Evolutionary conservation across 37 sponge, comb jelly and placozoan genomes (phyloP), one percentile per base, ranked within the genome.

Genomic region (Crambe crambe): DNA sequence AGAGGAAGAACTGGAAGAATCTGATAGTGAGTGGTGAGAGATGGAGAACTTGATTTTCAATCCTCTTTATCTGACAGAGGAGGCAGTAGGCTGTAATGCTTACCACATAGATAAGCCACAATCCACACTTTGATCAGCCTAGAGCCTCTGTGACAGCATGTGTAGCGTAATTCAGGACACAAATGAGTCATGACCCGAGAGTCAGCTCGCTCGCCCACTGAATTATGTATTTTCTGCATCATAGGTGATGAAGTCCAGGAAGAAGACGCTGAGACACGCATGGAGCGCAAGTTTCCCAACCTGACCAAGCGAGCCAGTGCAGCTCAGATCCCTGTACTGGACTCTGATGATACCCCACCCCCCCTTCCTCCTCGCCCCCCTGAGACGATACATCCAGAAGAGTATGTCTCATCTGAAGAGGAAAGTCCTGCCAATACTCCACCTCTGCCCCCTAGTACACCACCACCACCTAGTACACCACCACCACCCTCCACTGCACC

Each of bases 351-450:
- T 2, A 41, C 37, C 5, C 92, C 92, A 47, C 92, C 92, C 0
- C 92, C 92, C 22, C 56, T 87, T 25, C 92, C 92, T 5, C 92
- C 88, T 54, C 74, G 92, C 43, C 83, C 82, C 4, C 72, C 80
- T 21, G 87, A 87, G 29, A 79, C 83, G 1, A 41, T 64, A 12
- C 51, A 38, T 12, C 70, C 68, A 37, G 40, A 66, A 22, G 35
- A 30, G 25, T 21, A 25, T 22, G 25, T 30, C 21, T 61, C 57
- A 23, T 34, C 30, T 4, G 41, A 61, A 10, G 58, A 42, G 47
- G 69, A 76, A 6, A 34, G 61, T 34, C 37, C 32, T 9, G 59
- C 58, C 8, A 54, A 54, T 31, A 32, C 25, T 2, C 75, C 59
- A 56, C 86, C 79, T 29, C 87, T 81, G 0, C 66, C 86, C 15